phyloP scores from a whole-genome alignment of 1,140 invertebrate species.

The Stegodyphus mimosarum region DNA sequence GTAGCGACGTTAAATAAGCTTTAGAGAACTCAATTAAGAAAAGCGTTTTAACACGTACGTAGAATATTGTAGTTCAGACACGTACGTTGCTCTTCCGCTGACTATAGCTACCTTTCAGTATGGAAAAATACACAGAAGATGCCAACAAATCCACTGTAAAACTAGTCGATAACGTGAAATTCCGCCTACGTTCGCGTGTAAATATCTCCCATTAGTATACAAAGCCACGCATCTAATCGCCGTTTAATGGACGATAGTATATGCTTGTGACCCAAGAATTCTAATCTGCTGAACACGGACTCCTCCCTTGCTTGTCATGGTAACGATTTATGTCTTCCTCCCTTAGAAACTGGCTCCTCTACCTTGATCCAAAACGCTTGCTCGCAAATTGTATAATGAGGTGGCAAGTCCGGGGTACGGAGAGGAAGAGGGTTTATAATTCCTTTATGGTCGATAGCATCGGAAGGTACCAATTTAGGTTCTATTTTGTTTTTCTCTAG shows the following conservation, averaged over 20 bases:
- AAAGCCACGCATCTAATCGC: conserved; percentile 40
- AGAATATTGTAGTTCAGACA: background rate
- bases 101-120: background rate
- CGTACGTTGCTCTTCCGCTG: background rate
- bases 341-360: background rate
- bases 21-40: background rate
- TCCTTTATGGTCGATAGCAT: conserved; percentile 9
- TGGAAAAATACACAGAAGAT: background rate
- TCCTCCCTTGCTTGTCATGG: background rate
- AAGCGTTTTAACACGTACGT: background rate
- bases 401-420: background rate
- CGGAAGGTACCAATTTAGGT: conserved; percentile 6
- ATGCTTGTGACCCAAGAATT: conserved; percentile 9
- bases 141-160: background rate
- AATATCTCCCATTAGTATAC: conserved; percentile 43
- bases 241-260: conserved; percentile 33
- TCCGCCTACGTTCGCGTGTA: conserved; percentile 33
- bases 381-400: conserved; percentile 30
- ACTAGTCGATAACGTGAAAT: background rate
- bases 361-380: background rate
- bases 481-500: background rate
- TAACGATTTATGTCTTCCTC: conserved; percentile 40
- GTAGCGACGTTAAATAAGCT: background rate
- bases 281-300: conserved; percentile 14
- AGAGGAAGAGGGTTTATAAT: conserved; percentile 8